Conservation (phyloP, 2,113 vertebrate species). For the Xenopus laevis region DNA sequence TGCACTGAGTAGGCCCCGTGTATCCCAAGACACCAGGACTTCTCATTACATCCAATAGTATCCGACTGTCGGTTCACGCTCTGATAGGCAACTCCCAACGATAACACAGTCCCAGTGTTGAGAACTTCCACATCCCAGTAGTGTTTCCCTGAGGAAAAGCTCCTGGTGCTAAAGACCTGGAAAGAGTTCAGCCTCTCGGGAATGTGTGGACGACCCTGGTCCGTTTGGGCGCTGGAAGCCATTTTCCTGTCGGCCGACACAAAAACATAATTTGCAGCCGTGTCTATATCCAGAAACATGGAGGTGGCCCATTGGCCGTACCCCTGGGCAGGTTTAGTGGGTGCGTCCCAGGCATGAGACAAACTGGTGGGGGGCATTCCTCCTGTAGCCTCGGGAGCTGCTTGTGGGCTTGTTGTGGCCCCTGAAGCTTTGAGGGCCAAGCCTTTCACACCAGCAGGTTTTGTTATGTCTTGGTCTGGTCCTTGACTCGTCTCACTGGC, state of each 20-base stretch:
- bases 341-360: too few relatives aligned
- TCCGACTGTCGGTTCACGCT: not conserved
- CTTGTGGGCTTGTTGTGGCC: too few relatives aligned
- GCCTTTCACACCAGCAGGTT: too few relatives aligned
- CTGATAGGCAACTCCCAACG: slow-evolving; percentile 12
- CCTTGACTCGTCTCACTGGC: too few relatives aligned
- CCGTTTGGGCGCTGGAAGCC: not conserved
- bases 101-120: not conserved
- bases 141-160: not conserved
- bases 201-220: not conserved
- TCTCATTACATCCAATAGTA: not conserved
- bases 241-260: slow-evolving; percentile 6
- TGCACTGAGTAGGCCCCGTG: too few relatives aligned
- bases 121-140: slow-evolving; percentile 29
- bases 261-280: not conserved
- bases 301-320: too few relatives aligned
- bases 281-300: slow-evolving; percentile 12
- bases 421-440: too few relatives aligned
- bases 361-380: too few relatives aligned
- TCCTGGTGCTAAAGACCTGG: slow-evolving; percentile 12
- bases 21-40: slow-evolving; percentile 15
- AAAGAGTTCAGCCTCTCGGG: not conserved
- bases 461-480: too few relatives aligned
- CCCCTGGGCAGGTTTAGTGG: too few relatives aligned
- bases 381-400: too few relatives aligned